These are phyloP conservation scores for Diabrotica balteata DNA, from an alignment of 2,888 invertebrate species.

Conservation along the genomic window DNA sequence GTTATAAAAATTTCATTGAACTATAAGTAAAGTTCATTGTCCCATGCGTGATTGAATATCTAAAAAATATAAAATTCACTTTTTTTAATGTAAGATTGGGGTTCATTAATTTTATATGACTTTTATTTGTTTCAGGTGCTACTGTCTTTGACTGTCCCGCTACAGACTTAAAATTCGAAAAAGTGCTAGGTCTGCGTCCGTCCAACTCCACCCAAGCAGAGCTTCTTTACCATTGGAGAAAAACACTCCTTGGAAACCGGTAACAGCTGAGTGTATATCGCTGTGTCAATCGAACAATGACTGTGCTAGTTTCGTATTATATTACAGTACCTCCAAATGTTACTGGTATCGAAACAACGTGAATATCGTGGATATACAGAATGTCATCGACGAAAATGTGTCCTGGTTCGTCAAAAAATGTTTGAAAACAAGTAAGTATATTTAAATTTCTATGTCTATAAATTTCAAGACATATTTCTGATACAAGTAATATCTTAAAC, in stretches of 20 bases:
- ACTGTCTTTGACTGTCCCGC: slow-evolving; percentile 50
- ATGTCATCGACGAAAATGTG: slow-evolving; percentile 64
- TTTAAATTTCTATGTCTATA: neutral
- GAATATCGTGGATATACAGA: slow-evolving; percentile 49
- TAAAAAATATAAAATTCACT: no score
- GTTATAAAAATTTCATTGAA: no score
- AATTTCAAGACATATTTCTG: no score
- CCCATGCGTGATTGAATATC: no score
- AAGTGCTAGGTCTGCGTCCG: slow-evolving; percentile 56
- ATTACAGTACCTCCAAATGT: slow-evolving; percentile 55
- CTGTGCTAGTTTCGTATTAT: slow-evolving; percentile 56
- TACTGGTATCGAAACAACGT: slow-evolving; percentile 50
- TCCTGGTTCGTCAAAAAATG: slow-evolving; percentile 74
- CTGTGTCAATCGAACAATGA: slow-evolving; percentile 51
- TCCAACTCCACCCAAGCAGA: slow-evolving; percentile 40
- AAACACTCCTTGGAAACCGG: slow-evolving; percentile 42
- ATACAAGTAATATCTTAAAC: no score
- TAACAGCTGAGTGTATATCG: slow-evolving; percentile 55
- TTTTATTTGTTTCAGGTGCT: slow-evolving; percentile 39
- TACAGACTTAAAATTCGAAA: slow-evolving; percentile 54
- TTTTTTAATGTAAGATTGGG: no score
- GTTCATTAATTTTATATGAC: no score
- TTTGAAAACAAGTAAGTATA: slow-evolving; percentile 61
- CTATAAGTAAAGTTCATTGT: no score
- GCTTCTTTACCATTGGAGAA: slow-evolving; percentile 46